Conservation (phyloP, 2,888 invertebrate genomes). For the Ophraella communa region DNA sequence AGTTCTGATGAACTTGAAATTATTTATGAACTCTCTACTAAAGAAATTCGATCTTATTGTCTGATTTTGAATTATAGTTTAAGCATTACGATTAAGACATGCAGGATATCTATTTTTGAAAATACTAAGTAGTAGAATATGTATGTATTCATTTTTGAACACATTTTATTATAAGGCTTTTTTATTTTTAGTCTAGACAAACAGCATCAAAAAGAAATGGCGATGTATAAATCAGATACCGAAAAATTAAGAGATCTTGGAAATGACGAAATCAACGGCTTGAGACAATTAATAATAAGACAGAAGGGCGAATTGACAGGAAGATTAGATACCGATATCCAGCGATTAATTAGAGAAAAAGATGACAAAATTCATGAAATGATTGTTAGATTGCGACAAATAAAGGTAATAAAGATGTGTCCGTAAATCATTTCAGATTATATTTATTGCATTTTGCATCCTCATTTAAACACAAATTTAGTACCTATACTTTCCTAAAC, state of each 20-base stretch:
- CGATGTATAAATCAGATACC: slow-evolving; percentile 69
- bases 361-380: slow-evolving; percentile 62
- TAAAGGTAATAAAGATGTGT: slow-evolving; percentile 52
- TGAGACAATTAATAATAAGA: slow-evolving; percentile 58
- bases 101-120: no score
- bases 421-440: no score
- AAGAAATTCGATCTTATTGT: no score
- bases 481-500: no score
- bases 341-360: slow-evolving; percentile 55
- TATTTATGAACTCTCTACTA: no score
- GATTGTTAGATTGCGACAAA: slow-evolving; percentile 54
- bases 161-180: neutral
- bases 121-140: neutral
- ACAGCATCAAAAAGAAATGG: slow-evolving; percentile 69
- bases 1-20: no score
- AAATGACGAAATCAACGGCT: slow-evolving; percentile 52
- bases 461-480: no score
- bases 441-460: no score
- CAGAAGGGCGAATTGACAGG: slow-evolving; percentile 56
- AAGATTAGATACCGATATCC: slow-evolving; percentile 56
- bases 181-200: slow-evolving; percentile 63
- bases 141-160: neutral
- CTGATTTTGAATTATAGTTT: no score
- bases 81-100: no score
- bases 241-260: slow-evolving; percentile 58